Base-by-base conservation (phyloP, 2,888 invertebrate genomes). In the Chloroclystis v-ata region DNA sequence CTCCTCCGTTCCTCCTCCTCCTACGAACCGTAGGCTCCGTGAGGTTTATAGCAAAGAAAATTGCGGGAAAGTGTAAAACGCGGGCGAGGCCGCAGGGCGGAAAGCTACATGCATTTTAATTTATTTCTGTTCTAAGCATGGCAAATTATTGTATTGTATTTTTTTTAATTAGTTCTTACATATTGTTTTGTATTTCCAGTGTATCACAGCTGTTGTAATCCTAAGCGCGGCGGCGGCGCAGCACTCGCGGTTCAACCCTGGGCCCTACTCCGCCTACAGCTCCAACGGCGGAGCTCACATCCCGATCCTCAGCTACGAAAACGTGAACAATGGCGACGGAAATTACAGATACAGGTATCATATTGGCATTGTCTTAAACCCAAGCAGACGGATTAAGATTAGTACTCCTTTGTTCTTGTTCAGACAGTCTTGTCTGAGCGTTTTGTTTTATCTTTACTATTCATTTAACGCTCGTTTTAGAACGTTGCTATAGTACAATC, bases 261-360 rank as follows among this genome's bases (percentile, higher is more conserved):
- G 69, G 28, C 65, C 69, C 6, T 74, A 63, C 57, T 67, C 54
- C 37, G 54, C 65, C 5, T 63, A 58, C 55, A 63, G 61, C 44
- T 60, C 59, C 26, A 56, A 63, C 43, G 70, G 72, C 56, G 69
- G 84, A 41, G 67, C 83, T 30, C 81, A 86, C 30, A 89, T 91
- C 49, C 91, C 91, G 33, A 91, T 91, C 54, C 65, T 91, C 12
- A 82, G 89, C 49, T 91, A 89, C 63, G 89, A 89, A 47, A 91
- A 90, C 54, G 82, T 85, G 25, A 91, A 91, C 69, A 90, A 90
- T 60, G 90, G 90, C 14, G 90, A 89, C 60, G 91, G 91, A 39
- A 89, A 82, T 54, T 92, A 92, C 66, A 87, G 89, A 70, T 92
- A 90, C 78, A 90, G 88, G 90, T 91, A 67, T 16, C 20, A 14